Base-by-base conservation (phyloP, 2,797 vertebrate genomes). In the Hipposideros larvatus region DNA sequence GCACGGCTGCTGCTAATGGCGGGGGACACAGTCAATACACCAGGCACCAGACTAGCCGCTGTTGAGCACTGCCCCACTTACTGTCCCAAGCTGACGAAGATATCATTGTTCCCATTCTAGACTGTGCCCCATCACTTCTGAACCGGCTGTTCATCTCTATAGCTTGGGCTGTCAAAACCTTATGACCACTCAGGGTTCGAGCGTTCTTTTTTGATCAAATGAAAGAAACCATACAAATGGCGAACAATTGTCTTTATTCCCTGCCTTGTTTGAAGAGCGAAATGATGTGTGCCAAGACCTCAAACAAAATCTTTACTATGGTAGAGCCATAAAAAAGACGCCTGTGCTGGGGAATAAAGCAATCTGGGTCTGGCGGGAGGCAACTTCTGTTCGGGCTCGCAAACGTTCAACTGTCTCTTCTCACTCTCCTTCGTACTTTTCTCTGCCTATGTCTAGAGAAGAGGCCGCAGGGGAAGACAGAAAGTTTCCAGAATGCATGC, bases 11-110 rank as follows among this genome's bases (percentile, higher is more conserved):
- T 4, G 70, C 6, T 4, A 6, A 16, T 0, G 53, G 80, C 66
- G 16, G 34, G 18, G 79, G 15, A 51, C 10, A 21, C 1, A 7
- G 48, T 0, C 61, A 1, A 10, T 1, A 0, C 0, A 19, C 61
- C 28, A 37, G 41, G 51, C n/a, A 0, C 19, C 1, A 4, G 53
- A 19, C 24, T 1, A 37, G 71, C 34, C 48, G 65, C 21, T 9
- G 14, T 19, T 13, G 16, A 21, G 15, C 14, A 0, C 4, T 14
- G 4, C 3, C 28, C 18, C 51, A 2, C 66, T 31, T 15, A 2
- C 51, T 28, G 11, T 24, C 22, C 74, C 46, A 15, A 18, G 16
- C 55, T 31, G 13, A 2, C 4, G 8, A 34, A 34, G 59, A 3
- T 8, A 2, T 2, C 0, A 1, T 0, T 4, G 79, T 22, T 26